These are phyloP conservation scores for Cylindroiulus punctatus DNA, from an alignment of 2,888 invertebrate species.

Conservation along the genomic window DNA sequence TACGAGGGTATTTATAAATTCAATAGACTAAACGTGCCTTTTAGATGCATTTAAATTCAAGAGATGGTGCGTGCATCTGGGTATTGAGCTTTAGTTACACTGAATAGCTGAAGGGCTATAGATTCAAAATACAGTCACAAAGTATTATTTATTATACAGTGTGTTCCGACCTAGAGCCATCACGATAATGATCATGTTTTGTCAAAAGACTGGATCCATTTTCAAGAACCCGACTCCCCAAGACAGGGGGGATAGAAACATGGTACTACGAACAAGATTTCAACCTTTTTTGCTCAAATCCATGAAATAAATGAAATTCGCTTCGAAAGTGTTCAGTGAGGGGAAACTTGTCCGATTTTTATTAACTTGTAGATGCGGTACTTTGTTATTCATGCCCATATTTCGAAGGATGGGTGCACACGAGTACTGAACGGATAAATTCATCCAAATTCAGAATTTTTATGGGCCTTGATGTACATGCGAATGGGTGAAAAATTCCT, in stretches of 20 bases:
- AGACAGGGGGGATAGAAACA: not conserved
- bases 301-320: slow-evolving; percentile 38
- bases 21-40: too few species aligned
- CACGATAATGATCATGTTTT: not conserved
- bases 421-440: not conserved
- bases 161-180: not conserved
- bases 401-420: slow-evolving; percentile 23
- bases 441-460: slow-evolving; percentile 10
- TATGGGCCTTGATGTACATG: not conserved
- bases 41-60: too few species aligned
- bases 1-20: too few species aligned
- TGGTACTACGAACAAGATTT: not conserved
- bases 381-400: slow-evolving; percentile 22
- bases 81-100: too few species aligned
- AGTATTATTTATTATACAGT: too few species aligned
- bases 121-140: too few species aligned
- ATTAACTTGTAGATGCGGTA: slow-evolving; percentile 8
- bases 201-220: not conserved
- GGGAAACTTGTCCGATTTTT: slow-evolving; percentile 5
- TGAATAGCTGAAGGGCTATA: too few species aligned
- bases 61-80: too few species aligned
- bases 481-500: slow-evolving; percentile 37
- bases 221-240: not conserved
- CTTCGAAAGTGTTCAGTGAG: not conserved
- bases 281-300: not conserved